Evolutionary conservation across 2,888 invertebrate species (phyloP), one percentile per base, ranked within the genome.

Genomic region (Graphium colonna): DNA sequence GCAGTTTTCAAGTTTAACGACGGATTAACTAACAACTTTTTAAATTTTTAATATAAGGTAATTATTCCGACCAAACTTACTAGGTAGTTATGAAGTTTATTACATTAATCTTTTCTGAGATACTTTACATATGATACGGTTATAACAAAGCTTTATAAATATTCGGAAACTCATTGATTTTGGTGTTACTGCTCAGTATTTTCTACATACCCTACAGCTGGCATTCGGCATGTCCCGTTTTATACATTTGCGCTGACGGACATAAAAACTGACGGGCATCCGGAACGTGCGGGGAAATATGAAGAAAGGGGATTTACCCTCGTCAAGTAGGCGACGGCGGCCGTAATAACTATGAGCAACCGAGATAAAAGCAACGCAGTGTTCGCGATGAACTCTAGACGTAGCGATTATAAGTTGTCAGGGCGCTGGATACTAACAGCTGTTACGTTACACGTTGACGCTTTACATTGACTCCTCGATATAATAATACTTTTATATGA

Each of bases 241-340:
- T 63, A 67, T 54, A 54, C 68, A 69, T 69, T 68, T 68, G 65
- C 62, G 62, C 56, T 64, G 65, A 68, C 65, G 62, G 63, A 67
- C 65, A 66, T 68, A 74, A 74, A 74, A 74, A 70, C 65, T 60
- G 66, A 60, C 54, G 54, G 60, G 58, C 60, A 59, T 56, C 52
- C 57, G 61, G 60, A 65, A 65, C 69, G 67, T 67, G 60, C 58
- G 57, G 63, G 59, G 69, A 72, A 75, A 78, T 81, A 83, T 82
- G 81, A 82, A 79, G 80, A 81, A 81, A 83, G 79, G 77, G 82
- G 86, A 82, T 86, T 86, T 83, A 86, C 86, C 86, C 86, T 80
- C 75, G 83, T 86, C 86, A 86, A 72, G 69, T 54, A 56, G 65
- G 65, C 69, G 84, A 82, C 81, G 78, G 77, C 64, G 62, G 60